Percentiles rank a stretch among this genome's conserved stretches.
phyloP scores from a whole-genome alignment of 2,113 vertebrate genomes.

The Hydrolagus affinis region DNA sequence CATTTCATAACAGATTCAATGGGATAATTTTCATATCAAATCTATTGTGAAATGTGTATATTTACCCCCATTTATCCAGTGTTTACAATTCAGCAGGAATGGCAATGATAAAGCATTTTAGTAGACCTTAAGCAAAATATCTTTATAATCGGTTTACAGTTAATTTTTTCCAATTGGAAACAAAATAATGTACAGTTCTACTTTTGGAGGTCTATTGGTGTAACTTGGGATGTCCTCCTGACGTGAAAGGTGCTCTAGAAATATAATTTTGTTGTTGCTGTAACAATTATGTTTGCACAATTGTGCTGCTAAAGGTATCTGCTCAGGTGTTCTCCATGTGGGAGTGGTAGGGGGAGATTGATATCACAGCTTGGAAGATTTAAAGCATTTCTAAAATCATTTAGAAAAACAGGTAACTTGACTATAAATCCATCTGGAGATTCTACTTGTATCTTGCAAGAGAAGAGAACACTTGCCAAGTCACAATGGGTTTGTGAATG shows the following conservation, averaged over 20 bases:
- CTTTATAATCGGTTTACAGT: neutral
- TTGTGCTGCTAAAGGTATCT: too few relatives aligned
- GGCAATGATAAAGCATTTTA: neutral
- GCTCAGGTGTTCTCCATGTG: too few relatives aligned
- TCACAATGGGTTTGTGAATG: neutral
- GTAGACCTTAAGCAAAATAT: neutral
- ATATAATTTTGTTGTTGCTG: too few relatives aligned
- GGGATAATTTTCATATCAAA: too few relatives aligned
- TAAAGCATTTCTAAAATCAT: neutral
- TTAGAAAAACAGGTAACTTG: neutral
- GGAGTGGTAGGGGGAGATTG: neutral
- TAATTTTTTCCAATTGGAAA: too few relatives aligned
- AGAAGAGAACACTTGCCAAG: neutral
- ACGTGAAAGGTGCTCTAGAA: too few relatives aligned
- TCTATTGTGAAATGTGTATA: too few relatives aligned
- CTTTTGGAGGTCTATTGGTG: too few relatives aligned
- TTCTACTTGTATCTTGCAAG: neutral
- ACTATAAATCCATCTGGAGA: neutral
- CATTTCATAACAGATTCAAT: too few relatives aligned
- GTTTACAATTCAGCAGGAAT: constrained; percentile 11
- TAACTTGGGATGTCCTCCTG: too few relatives aligned
- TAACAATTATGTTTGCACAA: too few relatives aligned
- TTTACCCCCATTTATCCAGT: neutral
- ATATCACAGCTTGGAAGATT: neutral
- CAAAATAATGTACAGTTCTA: neutral